Evolutionary conservation across 1,140 invertebrate genomes (phyloP), one percentile per base, ranked within the genome.

Genomic region (Forficula auricularia): DNA sequence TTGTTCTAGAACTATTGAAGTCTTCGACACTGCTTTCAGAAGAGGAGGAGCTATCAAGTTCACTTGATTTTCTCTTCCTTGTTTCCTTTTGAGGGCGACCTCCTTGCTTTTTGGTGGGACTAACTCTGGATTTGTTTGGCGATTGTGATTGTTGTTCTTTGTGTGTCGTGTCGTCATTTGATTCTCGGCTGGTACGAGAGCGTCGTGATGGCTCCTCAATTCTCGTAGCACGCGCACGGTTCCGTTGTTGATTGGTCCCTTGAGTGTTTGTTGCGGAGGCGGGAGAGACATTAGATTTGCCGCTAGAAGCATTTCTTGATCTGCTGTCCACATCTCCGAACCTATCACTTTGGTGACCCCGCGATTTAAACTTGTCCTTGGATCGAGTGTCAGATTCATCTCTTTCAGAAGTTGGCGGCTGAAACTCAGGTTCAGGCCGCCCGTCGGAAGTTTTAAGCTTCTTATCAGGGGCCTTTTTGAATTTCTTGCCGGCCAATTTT

Each of bases 371-470:
- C 47, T 49, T 42, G 14, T 50, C 46, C 60, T 59, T 58, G 63
- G 63, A 48, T 75, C 71, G 54, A 64, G 61, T 52, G 4, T 27
- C 22, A 66, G 73, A 58, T 78, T 79, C 71, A 69, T 77, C 70
- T 79, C 76, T 67, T 66, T 77, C 67, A 78, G 59, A 57, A 76
- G 67, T 54, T 71, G 73, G 67, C 70, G 74, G 67, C 72, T 72
- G 67, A 71, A 73, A 67, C 70, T 76, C 67, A 65, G 66, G 68
- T 71, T 74, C 74, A 72, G 72, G 72, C 71, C 71, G 70, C 73
- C 73, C 72, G 70, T 79, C 75, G 75, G 76, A 78, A 79, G 76
- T 79, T 79, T 79, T 80, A 76, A 78, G 75, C 76, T 81, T 80
- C 77, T 78, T 80, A 63, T 79, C 77, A 59, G 74, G 74, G 69